Base-by-base conservation (phyloP, 2,888 invertebrate species). In the Chydorus sphaericus region DNA sequence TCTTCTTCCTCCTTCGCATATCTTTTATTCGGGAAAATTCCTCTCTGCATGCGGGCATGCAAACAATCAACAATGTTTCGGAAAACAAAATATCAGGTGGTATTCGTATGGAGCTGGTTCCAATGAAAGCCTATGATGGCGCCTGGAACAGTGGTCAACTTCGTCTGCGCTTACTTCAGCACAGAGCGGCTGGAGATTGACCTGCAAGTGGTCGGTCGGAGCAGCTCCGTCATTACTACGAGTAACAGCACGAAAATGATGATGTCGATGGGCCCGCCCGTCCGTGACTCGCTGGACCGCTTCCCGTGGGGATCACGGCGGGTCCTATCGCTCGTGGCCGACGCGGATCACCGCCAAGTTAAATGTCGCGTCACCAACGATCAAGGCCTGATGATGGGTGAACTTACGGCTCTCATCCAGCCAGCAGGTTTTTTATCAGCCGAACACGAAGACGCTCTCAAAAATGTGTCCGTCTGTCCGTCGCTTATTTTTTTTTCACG, bases 141-240 rank as follows among this genome's bases (percentile, higher is more conserved):
- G 39, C 66, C 70, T 39, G 70, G 73, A 57, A 65, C 68, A 49
- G 60, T 65, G 60, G 69, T 75, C 58, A 63, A 62, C 59, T 73
- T 77, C 65, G 70, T 67, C 59, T 78, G 77, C 68, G 72, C 70
- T 59, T 77, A 75, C 66, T 65, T 70, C 58, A 71, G 71, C 62
- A 61, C 64, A 54, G 68, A 70, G 48, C 61, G 59, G 49, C 65
- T 73, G 62, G 63, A 67, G 59, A 71, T 75, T 61, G 64, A 69
- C 61, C 71, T 74, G 62, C 64, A 36, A 26, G 31, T 31, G 49
- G 33, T 48, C 11, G 39, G 49, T 28, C 18, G 20, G 26, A 55
- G 30, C 26, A 16, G 11, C 8, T n/a, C 31, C 23, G 26, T n/a
- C 20, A n/a, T 14, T 11, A 6, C 29, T 11, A 14, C 16, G 31